Evolutionary conservation across 2,888 invertebrate genomes (phyloP).

Genomic region (Dexiosoma caninum): DNA sequence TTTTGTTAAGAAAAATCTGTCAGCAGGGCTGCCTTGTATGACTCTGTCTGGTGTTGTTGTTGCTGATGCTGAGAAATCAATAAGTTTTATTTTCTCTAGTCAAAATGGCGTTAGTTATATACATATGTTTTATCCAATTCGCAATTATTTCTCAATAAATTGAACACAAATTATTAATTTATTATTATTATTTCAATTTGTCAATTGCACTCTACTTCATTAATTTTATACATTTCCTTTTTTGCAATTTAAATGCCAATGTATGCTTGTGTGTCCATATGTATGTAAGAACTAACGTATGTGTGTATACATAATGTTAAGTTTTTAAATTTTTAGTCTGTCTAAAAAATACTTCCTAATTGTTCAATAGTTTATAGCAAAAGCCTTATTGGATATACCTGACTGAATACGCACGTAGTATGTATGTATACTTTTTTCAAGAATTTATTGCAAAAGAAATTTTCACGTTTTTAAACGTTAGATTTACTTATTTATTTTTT

Average conservation of each 20-base stretch:
- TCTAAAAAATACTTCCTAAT: neutral
- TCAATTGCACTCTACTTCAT: conserved; percentile 4
- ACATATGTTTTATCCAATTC: conserved; percentile 7
- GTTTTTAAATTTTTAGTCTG: neutral
- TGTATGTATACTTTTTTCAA: conserved; percentile 8
- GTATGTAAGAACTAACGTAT: neutral
- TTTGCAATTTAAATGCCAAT: neutral
- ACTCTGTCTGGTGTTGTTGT: conserved; percentile 34
- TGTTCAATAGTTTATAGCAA: neutral
- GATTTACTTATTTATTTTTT: conserved; percentile 16
- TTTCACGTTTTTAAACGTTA: conserved; percentile 8
- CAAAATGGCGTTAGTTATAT: conserved; percentile 54
- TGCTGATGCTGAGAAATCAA: conserved; percentile 60
- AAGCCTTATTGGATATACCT: neutral
- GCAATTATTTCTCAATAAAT: neutral
- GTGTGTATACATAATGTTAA: neutral
- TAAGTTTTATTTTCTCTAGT: conserved; percentile 48
- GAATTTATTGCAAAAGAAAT: neutral
- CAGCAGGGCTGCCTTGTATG: neutral
- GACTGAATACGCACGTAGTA: neutral
- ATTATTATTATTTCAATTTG: neutral
- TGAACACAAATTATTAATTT: neutral
- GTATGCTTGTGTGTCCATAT: too few species aligned
- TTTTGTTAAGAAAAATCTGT: neutral
- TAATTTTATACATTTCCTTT: conserved; percentile 13